phyloP scores from a whole-genome alignment of 1,140 invertebrate species.

The Drosophila trapezifrons region DNA sequence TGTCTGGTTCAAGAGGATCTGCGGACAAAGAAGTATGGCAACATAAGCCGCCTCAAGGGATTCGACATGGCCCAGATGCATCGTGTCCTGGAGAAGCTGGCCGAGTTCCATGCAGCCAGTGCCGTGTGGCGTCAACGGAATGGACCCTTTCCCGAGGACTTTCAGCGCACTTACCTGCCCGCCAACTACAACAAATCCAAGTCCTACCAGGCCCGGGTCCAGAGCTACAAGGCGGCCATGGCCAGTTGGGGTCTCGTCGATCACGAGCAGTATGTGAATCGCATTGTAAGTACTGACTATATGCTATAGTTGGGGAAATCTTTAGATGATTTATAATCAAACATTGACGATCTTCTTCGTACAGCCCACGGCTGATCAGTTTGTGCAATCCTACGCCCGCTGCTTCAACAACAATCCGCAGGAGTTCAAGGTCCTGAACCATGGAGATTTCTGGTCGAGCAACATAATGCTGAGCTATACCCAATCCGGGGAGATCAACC shows the following conservation, averaged over 20 bases:
- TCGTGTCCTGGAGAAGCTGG: conserved; percentile 86
- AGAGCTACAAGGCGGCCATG: conserved; percentile 75
- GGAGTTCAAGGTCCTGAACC: conserved; percentile 87
- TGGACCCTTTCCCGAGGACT: conserved; percentile 75
- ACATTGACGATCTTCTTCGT: too few relatives aligned
- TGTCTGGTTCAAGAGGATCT: conserved; percentile 86
- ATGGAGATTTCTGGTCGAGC: conserved; percentile 86
- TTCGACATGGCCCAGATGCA: conserved; percentile 86
- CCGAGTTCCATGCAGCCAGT: conserved; percentile 86
- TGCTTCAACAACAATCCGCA: conserved; percentile 81
- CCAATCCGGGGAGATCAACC: conserved; percentile 64
- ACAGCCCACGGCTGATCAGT: conserved; percentile 72
- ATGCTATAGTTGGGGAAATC: too few relatives aligned
- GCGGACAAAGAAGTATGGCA: conserved; percentile 85
- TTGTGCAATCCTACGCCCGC: conserved; percentile 65
- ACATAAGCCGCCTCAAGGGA: conserved; percentile 85
- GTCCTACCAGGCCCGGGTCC: conserved; percentile 70
- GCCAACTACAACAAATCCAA: conserved; percentile 75
- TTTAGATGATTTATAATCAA: too few relatives aligned
- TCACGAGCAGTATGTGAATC: conserved; percentile 58
- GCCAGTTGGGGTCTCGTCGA: conserved; percentile 70
- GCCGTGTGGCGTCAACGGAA: conserved; percentile 72
- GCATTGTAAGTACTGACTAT: conserved; percentile 53
- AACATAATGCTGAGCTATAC: conserved; percentile 84
- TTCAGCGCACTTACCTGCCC: conserved; percentile 71